A percentile compares a stretch with the other conserved stretches of the same genome.
These are phyloP conservation scores for Sardina pilchardus DNA, from an alignment of 2,113 vertebrate genomes.

Conservation along the genomic window DNA sequence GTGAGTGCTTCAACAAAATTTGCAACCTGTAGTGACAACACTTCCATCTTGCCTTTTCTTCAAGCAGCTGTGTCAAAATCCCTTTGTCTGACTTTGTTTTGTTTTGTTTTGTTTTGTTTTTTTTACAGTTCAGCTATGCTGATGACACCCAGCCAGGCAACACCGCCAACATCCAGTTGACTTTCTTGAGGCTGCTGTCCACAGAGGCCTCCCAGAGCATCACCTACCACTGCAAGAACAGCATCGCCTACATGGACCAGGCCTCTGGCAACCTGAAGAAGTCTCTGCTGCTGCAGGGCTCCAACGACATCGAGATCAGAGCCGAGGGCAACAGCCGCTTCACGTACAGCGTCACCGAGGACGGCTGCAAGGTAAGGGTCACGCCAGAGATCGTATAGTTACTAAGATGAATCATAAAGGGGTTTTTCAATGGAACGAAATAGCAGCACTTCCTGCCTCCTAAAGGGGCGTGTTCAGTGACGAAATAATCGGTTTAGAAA, in stretches of 20 bases:
- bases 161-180: constrained; percentile 88
- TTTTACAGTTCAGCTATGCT: constrained; percentile 88
- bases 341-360: constrained; percentile 89
- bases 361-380: constrained; percentile 89
- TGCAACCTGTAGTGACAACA: too few relatives aligned
- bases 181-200: constrained; percentile 93
- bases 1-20: constrained; percentile 81
- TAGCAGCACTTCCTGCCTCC: too few relatives aligned
- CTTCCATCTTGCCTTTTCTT: neutral
- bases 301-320: constrained; percentile 95
- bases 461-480: too few relatives aligned
- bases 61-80: neutral
- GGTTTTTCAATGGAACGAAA: too few relatives aligned
- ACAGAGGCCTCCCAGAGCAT: constrained; percentile 91
- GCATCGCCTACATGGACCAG: constrained; percentile 93
- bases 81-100: neutral
- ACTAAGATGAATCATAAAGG: too few relatives aligned
- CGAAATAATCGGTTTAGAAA: too few relatives aligned
- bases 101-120: neutral
- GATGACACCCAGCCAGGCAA: constrained; percentile 80
- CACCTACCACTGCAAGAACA: constrained; percentile 99
- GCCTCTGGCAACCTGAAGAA: constrained; percentile 90
- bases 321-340: constrained; percentile 97
- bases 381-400: too few relatives aligned
- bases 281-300: constrained; percentile 90